phyloP scores from a whole-genome alignment of 2,797 vertebrate genomes.

The Epinephelus malabaricus region DNA sequence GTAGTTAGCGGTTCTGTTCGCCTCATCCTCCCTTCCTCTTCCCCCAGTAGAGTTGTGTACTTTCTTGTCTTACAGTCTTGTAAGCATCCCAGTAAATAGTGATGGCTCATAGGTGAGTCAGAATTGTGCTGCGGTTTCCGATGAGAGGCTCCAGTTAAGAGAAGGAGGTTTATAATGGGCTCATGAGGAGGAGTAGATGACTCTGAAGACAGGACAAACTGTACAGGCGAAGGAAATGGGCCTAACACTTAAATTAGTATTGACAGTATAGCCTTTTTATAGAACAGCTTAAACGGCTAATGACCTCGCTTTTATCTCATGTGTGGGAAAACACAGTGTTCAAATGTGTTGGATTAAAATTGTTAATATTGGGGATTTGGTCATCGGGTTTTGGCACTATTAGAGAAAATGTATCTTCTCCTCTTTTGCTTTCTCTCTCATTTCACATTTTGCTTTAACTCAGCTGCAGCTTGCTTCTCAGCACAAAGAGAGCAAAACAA shows the following conservation, averaged over 20 bases:
- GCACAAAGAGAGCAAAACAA: conserved; percentile 58
- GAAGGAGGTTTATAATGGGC: conserved; percentile 55
- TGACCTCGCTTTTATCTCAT: conserved; percentile 45
- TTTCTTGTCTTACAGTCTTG: conserved; percentile 35
- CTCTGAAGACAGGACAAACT: conserved; percentile 57
- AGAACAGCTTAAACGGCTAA: conserved; percentile 56
- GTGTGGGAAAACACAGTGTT: conserved; percentile 22
- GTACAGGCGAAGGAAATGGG: conserved; percentile 46
- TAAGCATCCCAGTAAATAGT: conserved; percentile 51
- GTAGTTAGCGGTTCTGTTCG: neutral
- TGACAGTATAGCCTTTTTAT: conserved; percentile 60
- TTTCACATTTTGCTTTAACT: conserved; percentile 28
- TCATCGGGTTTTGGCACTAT: conserved; percentile 30
- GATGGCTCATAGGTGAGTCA: conserved; percentile 69
- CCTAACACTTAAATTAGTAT: conserved; percentile 48
- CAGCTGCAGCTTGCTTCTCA: conserved; percentile 41
- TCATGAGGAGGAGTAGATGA: conserved; percentile 63
- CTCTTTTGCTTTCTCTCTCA: conserved; percentile 1
- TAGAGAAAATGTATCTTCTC: conserved; percentile 30
- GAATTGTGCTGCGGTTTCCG: conserved; percentile 43
- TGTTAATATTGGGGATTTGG: conserved; percentile 41
- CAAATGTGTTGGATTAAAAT: conserved; percentile 58
- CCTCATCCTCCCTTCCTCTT: neutral
- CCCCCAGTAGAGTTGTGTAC: conserved; percentile 31
- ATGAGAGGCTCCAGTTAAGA: conserved; percentile 47